Base-by-base conservation (phyloP, 2,797 vertebrate species). In the Artibeus lituratus region DNA sequence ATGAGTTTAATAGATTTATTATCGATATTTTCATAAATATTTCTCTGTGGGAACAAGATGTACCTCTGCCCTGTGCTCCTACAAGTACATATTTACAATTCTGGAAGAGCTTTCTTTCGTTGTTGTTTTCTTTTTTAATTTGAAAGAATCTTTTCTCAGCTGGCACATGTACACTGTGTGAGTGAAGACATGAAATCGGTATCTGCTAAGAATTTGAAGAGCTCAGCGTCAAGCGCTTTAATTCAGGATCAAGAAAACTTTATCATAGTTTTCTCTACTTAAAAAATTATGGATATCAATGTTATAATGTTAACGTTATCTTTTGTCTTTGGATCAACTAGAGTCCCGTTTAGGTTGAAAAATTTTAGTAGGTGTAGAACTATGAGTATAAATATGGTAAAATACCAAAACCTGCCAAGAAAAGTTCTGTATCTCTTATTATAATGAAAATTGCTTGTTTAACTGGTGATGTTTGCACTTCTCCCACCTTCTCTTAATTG, bases 121-220 rank as follows among this genome's bases (percentile, higher is more conserved):
- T 57, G 10, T 35, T 49, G 32, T 55, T 77, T 24, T 35, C 18
- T 37, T 62, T 74, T 37, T 53, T 65, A 47, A 86, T 88, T 95
- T 96, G 59, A 96, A 97, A 90, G 88, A 91, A 72, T 18, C 0
- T 2, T 97, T 96, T 91, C 51, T 95, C 29, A 94, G 10, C 1
- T 96, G 47, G 5, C 80, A 0, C 0, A 97, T 69, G 11, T 89
- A 94, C 24, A 10, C 0, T 84, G 5, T 70, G 86, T 95, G 88
- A 97, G 86, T 94, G 90, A 97, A 90, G 1, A 32, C 16, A 80
- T 67, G 24, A 49, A 91, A 24, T 6, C 73, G 11, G 74, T 96
- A 11, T 5, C 1, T 62, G 6, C 14, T 82, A 65, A 95, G 7
- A 53, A 80, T 57, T n/a, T 55, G 90, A 62, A 94, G 70, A 72